Evolutionary conservation across 2,797 vertebrate species (phyloP).

Genomic region (Rhinophrynus dorsalis): DNA sequence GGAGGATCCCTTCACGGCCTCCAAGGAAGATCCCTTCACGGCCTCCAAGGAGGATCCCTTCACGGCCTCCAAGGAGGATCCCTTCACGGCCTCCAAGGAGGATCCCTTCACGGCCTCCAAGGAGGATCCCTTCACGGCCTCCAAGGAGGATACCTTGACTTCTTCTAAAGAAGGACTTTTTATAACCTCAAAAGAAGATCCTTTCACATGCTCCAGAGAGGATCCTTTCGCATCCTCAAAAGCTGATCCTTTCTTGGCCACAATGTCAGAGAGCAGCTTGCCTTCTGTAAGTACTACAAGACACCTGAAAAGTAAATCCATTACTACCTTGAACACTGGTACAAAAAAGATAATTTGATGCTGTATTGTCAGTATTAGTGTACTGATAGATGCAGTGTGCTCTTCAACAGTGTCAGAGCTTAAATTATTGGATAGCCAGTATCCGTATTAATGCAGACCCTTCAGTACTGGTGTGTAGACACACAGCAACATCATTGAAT

Average conservation of each 20-base stretch:
- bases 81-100: constrained; percentile 27
- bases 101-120: constrained; percentile 16
- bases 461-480: too few relatives aligned
- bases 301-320: too few relatives aligned
- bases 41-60: background rate
- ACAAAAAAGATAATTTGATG: too few relatives aligned
- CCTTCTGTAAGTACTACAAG: constrained; percentile 23
- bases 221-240: constrained; percentile 19
- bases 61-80: constrained; percentile 19
- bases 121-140: constrained; percentile 1
- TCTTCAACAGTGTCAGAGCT: too few relatives aligned
- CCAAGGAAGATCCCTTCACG: background rate
- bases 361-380: too few relatives aligned
- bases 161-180: background rate
- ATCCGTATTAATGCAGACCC: too few relatives aligned
- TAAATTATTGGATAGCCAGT: too few relatives aligned
- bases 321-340: too few relatives aligned
- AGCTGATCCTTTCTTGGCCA: background rate
- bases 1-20: background rate
- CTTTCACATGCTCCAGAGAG: constrained; percentile 26
- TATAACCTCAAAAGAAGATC: constrained; percentile 19
- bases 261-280: background rate
- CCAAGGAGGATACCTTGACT: background rate
- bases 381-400: too few relatives aligned
- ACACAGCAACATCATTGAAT: too few relatives aligned